Evolutionary conservation across 2,888 invertebrate species (phyloP).

Genomic region (Hydriomena furcata): DNA sequence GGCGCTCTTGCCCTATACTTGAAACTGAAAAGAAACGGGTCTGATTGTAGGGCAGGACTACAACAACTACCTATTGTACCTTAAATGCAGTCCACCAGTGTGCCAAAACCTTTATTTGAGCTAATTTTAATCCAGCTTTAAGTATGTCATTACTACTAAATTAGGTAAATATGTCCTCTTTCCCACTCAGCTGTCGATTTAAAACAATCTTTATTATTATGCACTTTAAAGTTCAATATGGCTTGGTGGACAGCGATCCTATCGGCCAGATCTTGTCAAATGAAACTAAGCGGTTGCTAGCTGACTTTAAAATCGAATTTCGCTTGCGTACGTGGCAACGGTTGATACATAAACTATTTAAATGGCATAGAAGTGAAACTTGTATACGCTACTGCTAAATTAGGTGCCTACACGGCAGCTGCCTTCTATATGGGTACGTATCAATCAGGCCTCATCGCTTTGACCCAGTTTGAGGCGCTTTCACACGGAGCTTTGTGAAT

Average conservation of each 20-base stretch:
- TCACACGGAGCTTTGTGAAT: constrained; percentile 4
- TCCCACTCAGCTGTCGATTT: neutral
- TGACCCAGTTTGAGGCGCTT: constrained; percentile 18
- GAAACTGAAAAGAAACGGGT: too few species aligned
- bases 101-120: too few species aligned
- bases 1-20: too few species aligned
- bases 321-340: neutral
- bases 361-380: neutral
- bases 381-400: constrained; percentile 5
- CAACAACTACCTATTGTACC: too few species aligned
- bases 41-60: too few species aligned
- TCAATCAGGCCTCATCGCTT: constrained; percentile 20
- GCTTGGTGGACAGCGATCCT: neutral
- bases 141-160: neutral
- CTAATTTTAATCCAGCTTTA: neutral
- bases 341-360: neutral
- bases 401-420: constrained; percentile 5
- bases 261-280: neutral
- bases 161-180: neutral
- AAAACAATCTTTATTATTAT: neutral
- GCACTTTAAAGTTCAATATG: neutral
- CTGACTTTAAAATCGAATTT: neutral
- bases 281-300: neutral
- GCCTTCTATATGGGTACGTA: constrained; percentile 11
- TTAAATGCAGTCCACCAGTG: too few species aligned